Conservation (phyloP, 2,113 vertebrate species). For the Xiphias gladius region DNA sequence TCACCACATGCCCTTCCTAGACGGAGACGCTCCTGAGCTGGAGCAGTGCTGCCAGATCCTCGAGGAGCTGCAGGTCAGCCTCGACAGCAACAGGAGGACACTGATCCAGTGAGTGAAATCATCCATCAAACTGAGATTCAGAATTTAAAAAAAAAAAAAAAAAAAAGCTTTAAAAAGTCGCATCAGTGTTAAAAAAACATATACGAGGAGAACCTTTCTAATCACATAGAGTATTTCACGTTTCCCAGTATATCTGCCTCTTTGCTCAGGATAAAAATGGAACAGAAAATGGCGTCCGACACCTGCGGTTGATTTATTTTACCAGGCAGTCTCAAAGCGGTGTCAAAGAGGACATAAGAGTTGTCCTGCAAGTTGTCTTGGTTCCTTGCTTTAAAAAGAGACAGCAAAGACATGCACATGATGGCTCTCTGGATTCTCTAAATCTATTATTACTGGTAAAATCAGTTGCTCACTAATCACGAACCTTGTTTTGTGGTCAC, state of each 20-base stretch:
- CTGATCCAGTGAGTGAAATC: conserved; percentile 89
- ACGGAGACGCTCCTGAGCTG: conserved; percentile 88
- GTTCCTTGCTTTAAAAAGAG: no score
- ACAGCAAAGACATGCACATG: no score
- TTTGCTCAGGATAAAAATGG: background rate
- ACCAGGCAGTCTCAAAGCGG: background rate
- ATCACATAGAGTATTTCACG: background rate
- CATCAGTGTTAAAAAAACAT: background rate
- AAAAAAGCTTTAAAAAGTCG: background rate
- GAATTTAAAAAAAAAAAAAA: no score
- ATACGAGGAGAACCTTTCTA: background rate
- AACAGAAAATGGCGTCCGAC: background rate
- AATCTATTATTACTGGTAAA: no score
- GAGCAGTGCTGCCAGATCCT: conserved; percentile 88
- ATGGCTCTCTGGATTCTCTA: no score
- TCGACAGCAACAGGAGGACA: conserved; percentile 86
- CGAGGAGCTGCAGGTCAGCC: conserved; percentile 85
- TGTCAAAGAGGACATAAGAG: background rate
- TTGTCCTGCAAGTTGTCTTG: no score
- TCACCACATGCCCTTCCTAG: conserved; percentile 89
- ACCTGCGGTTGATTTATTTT: background rate
- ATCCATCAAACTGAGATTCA: background rate
- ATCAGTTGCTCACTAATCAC: no score
- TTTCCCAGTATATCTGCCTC: background rate
- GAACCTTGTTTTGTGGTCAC: no score